These are phyloP conservation scores for Synanthedon vespiformis DNA, from an alignment of 2,888 invertebrate species.

Conservation along the genomic window DNA sequence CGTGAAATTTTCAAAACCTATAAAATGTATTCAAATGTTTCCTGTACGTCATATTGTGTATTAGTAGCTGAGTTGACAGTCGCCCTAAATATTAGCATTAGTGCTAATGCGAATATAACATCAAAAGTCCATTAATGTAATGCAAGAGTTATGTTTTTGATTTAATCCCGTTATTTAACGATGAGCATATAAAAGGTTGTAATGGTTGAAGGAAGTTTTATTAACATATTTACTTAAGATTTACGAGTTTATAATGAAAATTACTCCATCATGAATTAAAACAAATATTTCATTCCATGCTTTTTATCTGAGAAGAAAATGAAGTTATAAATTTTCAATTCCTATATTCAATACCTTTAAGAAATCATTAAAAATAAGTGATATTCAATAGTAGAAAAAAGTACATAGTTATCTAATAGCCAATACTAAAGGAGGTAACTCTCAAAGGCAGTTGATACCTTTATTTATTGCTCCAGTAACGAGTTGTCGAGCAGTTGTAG, in stretches of 20 bases:
- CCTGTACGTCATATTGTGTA: too few species aligned
- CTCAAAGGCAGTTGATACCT: slow-evolving; percentile 28
- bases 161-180: slow-evolving; percentile 21
- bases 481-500: slow-evolving; percentile 43
- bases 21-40: too few species aligned
- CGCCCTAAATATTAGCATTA: not conserved
- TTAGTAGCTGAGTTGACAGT: not conserved
- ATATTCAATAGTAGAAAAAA: too few species aligned
- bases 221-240: not conserved
- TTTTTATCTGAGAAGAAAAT: too few species aligned
- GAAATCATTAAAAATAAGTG: not conserved
- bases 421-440: slow-evolving; percentile 14
- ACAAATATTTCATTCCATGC: too few species aligned
- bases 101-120: slow-evolving; percentile 10
- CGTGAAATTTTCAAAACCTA: too few species aligned
- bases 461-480: slow-evolving; percentile 51
- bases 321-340: too few species aligned
- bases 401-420: not conserved
- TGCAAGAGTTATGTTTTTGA: slow-evolving; percentile 35
- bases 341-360: too few species aligned
- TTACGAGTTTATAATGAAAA: too few species aligned
- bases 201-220: slow-evolving; percentile 5
- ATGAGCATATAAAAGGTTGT: slow-evolving; percentile 14
- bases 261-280: too few species aligned
- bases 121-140: slow-evolving; percentile 46